Percentiles rank a stretch among this genome's conserved stretches.
These are phyloP conservation scores for Anas platyrhynchos DNA, from an alignment of 2,113 vertebrate species.

Conservation along the genomic window DNA sequence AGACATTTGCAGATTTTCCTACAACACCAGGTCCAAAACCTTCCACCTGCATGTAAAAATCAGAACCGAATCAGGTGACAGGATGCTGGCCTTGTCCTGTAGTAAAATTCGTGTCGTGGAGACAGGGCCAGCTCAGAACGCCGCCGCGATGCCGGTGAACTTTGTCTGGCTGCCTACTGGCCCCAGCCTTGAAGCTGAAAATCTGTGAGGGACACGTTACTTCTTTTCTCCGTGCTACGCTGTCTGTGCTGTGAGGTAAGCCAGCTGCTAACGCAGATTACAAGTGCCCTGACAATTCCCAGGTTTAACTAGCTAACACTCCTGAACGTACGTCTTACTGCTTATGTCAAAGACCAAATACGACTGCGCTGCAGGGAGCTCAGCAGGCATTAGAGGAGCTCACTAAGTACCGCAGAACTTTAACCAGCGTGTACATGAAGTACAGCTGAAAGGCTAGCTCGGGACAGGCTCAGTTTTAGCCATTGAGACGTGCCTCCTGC, in stretches of 20 bases:
- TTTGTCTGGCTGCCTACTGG: background rate
- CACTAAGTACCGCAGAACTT: background rate
- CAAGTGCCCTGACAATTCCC: background rate
- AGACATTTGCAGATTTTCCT: background rate
- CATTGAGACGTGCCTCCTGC: background rate
- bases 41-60: background rate
- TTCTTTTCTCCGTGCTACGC: background rate
- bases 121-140: background rate
- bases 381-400: background rate
- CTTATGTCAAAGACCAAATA: background rate
- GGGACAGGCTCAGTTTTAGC: background rate
- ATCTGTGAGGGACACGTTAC: background rate
- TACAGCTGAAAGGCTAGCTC: background rate
- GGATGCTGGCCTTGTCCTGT: background rate
- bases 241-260: background rate
- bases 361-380: background rate
- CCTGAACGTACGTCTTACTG: background rate
- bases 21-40: background rate
- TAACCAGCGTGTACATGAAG: background rate
- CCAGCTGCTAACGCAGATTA: background rate
- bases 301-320: slow-evolving; percentile 24
- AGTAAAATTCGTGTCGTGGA: background rate
- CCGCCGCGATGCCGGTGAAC: background rate
- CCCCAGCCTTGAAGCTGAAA: background rate
- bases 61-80: background rate